Conservation (phyloP, 2,113 vertebrate genomes). For the Cervus canadensis region DNA sequence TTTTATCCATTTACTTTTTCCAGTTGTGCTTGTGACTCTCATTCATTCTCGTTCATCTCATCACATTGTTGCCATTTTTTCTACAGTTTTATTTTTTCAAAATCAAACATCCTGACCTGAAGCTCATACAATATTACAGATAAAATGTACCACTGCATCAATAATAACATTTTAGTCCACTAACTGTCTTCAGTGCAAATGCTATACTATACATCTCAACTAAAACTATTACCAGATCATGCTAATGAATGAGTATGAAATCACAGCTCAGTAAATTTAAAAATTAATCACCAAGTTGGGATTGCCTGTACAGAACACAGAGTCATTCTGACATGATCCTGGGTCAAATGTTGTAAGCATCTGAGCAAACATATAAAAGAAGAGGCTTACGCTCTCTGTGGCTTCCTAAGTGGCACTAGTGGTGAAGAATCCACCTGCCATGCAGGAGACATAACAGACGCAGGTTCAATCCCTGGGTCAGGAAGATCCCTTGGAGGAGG, state of each 20-base stretch:
- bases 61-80: neutral
- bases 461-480: fast-evolving
- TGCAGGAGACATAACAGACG: fast-evolving
- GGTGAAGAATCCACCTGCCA: neutral
- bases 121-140: neutral
- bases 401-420: neutral
- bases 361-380: neutral
- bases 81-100: neutral
- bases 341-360: neutral
- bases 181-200: neutral
- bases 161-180: neutral
- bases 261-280: neutral
- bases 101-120: neutral
- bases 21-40: neutral
- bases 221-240: neutral
- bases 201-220: neutral
- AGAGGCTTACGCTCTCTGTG: neutral
- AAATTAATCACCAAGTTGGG: neutral
- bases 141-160: neutral
- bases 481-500: neutral
- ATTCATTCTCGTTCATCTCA: neutral
- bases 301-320: neutral
- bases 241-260: neutral
- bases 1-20: neutral
- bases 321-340: neutral